Conservation (phyloP, 2,113 vertebrate genomes). For the Dasypus novemcinctus region DNA sequence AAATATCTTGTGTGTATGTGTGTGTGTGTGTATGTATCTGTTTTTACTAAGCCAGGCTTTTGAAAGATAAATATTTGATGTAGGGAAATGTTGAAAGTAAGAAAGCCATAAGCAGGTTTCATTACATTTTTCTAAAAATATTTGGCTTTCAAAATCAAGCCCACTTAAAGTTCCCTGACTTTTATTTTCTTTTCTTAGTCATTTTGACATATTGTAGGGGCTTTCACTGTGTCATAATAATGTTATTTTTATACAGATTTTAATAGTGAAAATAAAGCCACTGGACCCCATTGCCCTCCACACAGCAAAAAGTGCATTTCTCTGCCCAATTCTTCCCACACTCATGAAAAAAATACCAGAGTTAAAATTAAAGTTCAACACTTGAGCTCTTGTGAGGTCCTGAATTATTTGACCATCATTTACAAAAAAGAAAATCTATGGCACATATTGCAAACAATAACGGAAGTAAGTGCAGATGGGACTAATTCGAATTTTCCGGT, state of each 20-base stretch:
- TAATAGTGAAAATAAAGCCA: conserved; percentile 74
- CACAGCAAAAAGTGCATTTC: conserved; percentile 54
- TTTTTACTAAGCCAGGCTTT: conserved; percentile 54
- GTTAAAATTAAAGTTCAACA: conserved; percentile 71
- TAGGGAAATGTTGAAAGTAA: conserved; percentile 73
- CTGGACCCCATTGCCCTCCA: conserved; percentile 33
- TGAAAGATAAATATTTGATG: conserved; percentile 76
- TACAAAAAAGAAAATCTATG: conserved; percentile 22
- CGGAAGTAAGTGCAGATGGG: conserved; percentile 58
- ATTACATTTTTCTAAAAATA: conserved; percentile 78
- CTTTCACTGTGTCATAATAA: conserved; percentile 72
- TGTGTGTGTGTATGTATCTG: neutral
- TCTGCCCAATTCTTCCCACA: conserved; percentile 60
- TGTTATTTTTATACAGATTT: conserved; percentile 74
- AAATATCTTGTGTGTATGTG: neutral
- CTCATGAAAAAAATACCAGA: conserved; percentile 64
- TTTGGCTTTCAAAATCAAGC: conserved; percentile 77
- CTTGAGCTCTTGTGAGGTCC: conserved; percentile 73
- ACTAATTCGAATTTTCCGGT: conserved; percentile 64
- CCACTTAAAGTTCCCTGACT: conserved; percentile 75
- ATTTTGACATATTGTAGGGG: conserved; percentile 65
- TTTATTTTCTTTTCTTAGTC: conserved; percentile 76
- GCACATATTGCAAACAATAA: conserved; percentile 55
- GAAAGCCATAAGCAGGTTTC: conserved; percentile 74
- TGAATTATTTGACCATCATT: conserved; percentile 57